Base-by-base conservation (phyloP, 2,113 vertebrate species). In the Grantiella picta region DNA sequence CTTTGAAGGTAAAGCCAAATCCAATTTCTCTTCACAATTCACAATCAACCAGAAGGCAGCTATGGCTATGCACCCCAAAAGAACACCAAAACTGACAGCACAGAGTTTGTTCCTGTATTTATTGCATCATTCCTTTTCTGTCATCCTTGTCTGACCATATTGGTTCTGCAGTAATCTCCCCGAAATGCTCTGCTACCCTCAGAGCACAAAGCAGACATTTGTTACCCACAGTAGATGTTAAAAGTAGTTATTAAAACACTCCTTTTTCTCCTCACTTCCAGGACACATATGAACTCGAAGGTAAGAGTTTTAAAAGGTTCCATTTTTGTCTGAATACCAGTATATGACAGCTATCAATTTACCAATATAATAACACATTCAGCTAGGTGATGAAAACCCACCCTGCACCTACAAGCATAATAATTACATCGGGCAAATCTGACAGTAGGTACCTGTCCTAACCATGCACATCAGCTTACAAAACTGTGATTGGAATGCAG, bases 1-100 rank as follows among this genome's bases (percentile, higher is more conserved):
- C 81, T 95, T 83, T 86, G 90, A 96, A 95, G 82, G 93, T 71
- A 92, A 86, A 93, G 90, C 76, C 82, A 96, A 92, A 90, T 88
- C 60, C 71, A 63, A 92, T 88, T 94, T 70, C 82, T 91, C 47
- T n/a, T 80, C 87, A 85, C 71, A 57, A 52, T 63, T 86, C 7
- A 3, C 87, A 52, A 68, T 80, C 82, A 73, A 87, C 47, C 75
- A 63, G 63, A 73, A 73, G 50, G 75, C 75, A 70, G 82, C 75
- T 69, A 20, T 10, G 47, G 64, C 70, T n/a, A 36, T 15, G 35
- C 54, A 77, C 27, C 54, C 78, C 75, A 79, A 80, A 92, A 70
- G 57, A 87, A 83, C 82, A 95, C 69, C 81, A 92, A 82, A 82
- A 44, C 59, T 73, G 88, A 94, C 82, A 88, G 84, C 81, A 49